phyloP scores from a whole-genome alignment of 2,888 invertebrate species.

The Chrysolina oricalcia region DNA sequence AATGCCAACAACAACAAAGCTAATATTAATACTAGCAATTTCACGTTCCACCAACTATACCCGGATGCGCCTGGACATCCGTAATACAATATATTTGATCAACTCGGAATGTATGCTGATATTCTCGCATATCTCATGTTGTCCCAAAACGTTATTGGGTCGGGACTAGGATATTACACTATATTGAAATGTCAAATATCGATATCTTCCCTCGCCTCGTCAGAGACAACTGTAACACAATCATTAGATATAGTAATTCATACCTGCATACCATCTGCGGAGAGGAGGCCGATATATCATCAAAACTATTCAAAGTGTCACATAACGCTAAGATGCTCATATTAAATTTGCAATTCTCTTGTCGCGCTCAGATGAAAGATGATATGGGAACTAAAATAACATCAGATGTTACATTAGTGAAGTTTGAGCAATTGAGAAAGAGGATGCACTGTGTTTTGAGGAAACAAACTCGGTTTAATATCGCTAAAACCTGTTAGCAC shows the following conservation, averaged over 20 bases:
- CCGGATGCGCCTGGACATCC: not conserved
- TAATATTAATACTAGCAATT: too few relatives aligned
- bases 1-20: not conserved
- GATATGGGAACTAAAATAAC: constrained; percentile 1
- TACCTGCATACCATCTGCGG: not conserved
- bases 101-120: not conserved
- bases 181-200: constrained; percentile 14
- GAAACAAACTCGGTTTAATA: not conserved
- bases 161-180: constrained; percentile 1
- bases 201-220: not conserved
- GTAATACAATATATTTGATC: not conserved
- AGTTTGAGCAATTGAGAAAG: not conserved
- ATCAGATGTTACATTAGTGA: constrained; percentile 1
- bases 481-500: not conserved
- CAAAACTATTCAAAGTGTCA: not conserved
- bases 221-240: not conserved
- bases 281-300: not conserved
- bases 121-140: not conserved
- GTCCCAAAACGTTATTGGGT: not conserved
- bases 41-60: too few relatives aligned
- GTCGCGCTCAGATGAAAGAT: not conserved
- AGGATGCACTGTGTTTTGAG: not conserved
- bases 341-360: constrained; percentile 11
- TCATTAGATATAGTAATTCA: not conserved
- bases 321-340: constrained; percentile 3